Evolutionary conservation across 1,140 invertebrate genomes (phyloP).

Genomic region (Melanaphis sacchari): DNA sequence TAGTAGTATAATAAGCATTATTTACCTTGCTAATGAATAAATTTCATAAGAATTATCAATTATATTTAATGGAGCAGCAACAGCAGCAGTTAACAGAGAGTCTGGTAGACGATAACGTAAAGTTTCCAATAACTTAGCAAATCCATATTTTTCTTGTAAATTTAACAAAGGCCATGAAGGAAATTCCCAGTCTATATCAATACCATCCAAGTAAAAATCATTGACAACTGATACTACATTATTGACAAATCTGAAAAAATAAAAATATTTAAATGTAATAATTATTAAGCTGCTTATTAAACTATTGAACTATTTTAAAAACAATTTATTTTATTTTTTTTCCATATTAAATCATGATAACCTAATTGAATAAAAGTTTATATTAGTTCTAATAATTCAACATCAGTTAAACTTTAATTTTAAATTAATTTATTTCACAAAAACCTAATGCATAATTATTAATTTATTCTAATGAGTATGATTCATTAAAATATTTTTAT

Average conservation of each 20-base stretch:
- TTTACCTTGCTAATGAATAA: constrained; percentile 74
- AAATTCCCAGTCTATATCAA: constrained; percentile 91
- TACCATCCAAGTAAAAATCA: constrained; percentile 75
- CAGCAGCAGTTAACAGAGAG: constrained; percentile 72
- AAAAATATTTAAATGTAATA: neutral
- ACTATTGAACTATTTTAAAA: neutral
- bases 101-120: constrained; percentile 65
- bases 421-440: neutral
- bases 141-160: constrained; percentile 69
- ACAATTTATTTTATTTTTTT: neutral
- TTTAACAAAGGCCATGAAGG: constrained; percentile 69
- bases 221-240: constrained; percentile 71
- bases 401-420: neutral
- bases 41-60: constrained; percentile 80
- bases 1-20: neutral
- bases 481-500: too few relatives aligned
- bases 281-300: neutral
- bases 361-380: neutral
- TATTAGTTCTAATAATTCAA: too few relatives aligned
- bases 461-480: too few relatives aligned
- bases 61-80: constrained; percentile 76
- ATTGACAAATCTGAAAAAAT: constrained; percentile 71
- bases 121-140: constrained; percentile 75
- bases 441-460: too few relatives aligned
- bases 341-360: neutral